Conservation (phyloP, 2,888 invertebrate species). For the Epistrophe eligans region DNA sequence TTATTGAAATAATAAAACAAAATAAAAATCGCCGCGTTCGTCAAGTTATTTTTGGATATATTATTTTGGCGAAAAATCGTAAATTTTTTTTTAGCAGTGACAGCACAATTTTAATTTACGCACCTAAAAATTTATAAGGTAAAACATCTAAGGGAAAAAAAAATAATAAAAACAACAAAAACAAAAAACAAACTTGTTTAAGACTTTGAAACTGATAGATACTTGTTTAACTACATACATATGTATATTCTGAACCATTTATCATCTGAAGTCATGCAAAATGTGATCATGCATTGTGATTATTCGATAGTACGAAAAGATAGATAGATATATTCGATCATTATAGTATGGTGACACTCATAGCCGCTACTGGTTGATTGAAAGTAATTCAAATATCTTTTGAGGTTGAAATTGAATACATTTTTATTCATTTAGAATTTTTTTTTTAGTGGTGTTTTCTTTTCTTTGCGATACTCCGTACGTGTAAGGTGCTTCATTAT, state of each 20-base stretch:
- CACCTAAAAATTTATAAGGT: conserved; percentile 32
- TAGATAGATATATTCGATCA: background rate
- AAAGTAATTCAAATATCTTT: conserved; percentile 46
- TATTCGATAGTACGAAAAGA: background rate
- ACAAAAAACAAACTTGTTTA: conserved; percentile 25
- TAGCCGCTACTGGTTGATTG: conserved; percentile 34
- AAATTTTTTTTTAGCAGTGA: conserved; percentile 48
- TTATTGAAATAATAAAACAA: conserved; percentile 1
- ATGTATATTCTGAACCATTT: background rate
- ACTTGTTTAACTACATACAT: conserved; percentile 4
- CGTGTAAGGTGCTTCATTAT: background rate
- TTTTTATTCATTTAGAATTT: background rate
- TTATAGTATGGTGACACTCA: conserved; percentile 40
- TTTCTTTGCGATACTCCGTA: background rate
- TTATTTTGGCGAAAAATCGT: conserved; percentile 32
- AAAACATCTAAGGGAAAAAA: conserved; percentile 36
- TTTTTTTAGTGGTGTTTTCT: background rate
- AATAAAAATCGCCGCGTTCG: conserved; percentile 19
- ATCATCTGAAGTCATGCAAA: conserved; percentile 21
- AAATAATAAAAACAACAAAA: background rate
- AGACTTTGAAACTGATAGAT: background rate
- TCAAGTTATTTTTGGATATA: conserved; percentile 55
- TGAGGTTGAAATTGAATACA: conserved; percentile 22
- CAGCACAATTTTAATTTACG: conserved; percentile 45
- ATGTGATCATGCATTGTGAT: conserved; percentile 19